A percentile compares a stretch with the other conserved stretches of the same genome.
Conservation (phyloP, 2,797 vertebrate genomes). For the Sebastes elongatus region DNA sequence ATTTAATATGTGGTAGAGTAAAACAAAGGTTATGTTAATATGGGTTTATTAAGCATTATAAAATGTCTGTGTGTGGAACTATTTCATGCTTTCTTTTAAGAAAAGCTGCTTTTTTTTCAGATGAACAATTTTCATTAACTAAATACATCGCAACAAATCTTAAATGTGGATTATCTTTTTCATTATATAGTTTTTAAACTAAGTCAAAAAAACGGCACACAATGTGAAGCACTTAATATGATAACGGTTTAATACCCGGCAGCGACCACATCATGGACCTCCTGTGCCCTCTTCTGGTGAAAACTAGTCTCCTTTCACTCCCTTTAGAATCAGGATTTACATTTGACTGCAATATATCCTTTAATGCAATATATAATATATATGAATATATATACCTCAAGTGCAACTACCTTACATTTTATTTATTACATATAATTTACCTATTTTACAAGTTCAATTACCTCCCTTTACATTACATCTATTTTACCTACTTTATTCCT, state of each 20-base stretch:
- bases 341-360: too few species aligned
- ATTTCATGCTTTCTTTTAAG: constrained; percentile 40
- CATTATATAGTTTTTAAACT: constrained; percentile 47
- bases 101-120: constrained; percentile 41
- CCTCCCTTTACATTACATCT: too few species aligned
- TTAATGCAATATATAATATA: too few species aligned
- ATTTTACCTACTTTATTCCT: too few species aligned
- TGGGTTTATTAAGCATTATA: constrained; percentile 65
- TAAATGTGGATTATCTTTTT: constrained; percentile 59
- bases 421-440: too few species aligned
- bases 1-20: constrained; percentile 74
- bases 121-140: constrained; percentile 45
- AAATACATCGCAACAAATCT: constrained; percentile 40
- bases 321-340: neutral
- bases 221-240: constrained; percentile 25
- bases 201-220: constrained; percentile 30
- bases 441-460: too few species aligned
- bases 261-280: constrained; percentile 39
- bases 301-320: neutral
- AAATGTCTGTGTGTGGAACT: constrained; percentile 37
- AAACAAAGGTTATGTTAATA: constrained; percentile 80
- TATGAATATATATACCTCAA: too few species aligned
- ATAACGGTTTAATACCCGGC: constrained; percentile 12
- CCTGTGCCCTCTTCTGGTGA: constrained; percentile 80
- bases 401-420: too few species aligned